Evolutionary conservation across 2,797 vertebrate species (phyloP).

Genomic region (Borostomias antarcticus): DNA sequence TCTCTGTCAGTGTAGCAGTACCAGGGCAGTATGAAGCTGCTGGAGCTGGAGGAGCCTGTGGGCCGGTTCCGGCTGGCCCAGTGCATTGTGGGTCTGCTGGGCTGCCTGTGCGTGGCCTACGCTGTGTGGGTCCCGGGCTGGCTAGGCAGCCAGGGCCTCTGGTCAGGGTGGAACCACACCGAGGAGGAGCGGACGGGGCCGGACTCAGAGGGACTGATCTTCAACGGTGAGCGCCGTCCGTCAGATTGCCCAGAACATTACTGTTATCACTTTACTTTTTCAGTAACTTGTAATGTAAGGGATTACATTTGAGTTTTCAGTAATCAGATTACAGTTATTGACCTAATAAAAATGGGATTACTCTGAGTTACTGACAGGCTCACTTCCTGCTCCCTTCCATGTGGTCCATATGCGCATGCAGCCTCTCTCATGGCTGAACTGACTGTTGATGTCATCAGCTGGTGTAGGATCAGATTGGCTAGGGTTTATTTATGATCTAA

Average conservation of each 20-base stretch:
- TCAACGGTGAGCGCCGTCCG: conserved; percentile 66
- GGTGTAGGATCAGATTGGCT: too few relatives aligned
- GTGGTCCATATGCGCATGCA: too few relatives aligned
- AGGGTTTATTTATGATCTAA: too few relatives aligned
- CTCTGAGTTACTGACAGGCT: too few relatives aligned
- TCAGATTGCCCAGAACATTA: not conserved
- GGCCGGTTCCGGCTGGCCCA: conserved; percentile 74
- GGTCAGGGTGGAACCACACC: conserved; percentile 57
- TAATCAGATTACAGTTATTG: too few relatives aligned
- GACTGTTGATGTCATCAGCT: too few relatives aligned
- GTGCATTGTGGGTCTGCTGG: conserved; percentile 70
- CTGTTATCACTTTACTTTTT: too few relatives aligned
- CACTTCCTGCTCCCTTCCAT: too few relatives aligned
- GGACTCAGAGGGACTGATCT: conserved; percentile 11
- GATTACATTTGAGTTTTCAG: too few relatives aligned
- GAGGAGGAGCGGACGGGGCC: conserved; percentile 24
- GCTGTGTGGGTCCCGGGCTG: conserved; percentile 75
- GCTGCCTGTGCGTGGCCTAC: conserved; percentile 71
- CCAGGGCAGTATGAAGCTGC: conserved; percentile 65
- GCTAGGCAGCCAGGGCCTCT: conserved; percentile 70
- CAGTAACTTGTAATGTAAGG: too few relatives aligned
- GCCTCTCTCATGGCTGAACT: too few relatives aligned
- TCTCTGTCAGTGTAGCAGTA: conserved; percentile 33
- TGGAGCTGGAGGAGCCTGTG: conserved; percentile 56
- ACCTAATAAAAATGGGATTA: too few relatives aligned